Evolutionary conservation across 2,888 invertebrate genomes (phyloP), one percentile per base, ranked within the genome.

Genomic region (Ypsolopha scabrella): DNA sequence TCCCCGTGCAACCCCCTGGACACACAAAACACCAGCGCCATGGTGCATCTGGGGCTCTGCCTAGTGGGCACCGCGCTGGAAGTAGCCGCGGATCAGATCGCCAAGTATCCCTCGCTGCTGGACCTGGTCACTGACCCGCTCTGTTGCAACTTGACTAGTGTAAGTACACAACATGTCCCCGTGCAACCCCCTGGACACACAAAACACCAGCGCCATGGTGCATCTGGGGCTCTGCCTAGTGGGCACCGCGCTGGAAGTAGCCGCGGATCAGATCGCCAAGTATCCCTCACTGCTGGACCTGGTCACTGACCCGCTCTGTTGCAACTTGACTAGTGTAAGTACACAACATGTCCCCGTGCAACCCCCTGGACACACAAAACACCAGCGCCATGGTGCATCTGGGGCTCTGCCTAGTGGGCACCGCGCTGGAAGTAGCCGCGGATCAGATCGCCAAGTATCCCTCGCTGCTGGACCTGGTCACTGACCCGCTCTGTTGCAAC

Each of bases 11-110:
- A 96, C 82, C 98, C 98, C 0, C 78, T 94, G 59, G 98, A 99
- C 70, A 91, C 92, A 54, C 94, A 94, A 74, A 96, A 95, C 73
- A 92, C 93, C 0, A 94, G 95, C 57, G 91, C 93, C n/a, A 99
- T 98, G 96, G 95, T 97, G 51, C 95, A 97, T 70, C 90, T 98
- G 59, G 98, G 98, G 0, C 88, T 99, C 36, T 93, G 93, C 56
- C 87, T 99, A 52, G 88, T 97, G 36, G 96, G 96, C n/a, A 96
- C 98, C 0, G 97, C 97, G 0, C 90, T 99, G 54, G 99, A 99
- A 78, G 94, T 97, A 51, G 94, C 95, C 0, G 96, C 95, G 0
- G 97, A 98, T 73, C 92, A 93, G 65, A 90, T 99, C 57, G 92
- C 95, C 6, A 90, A 90, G 61, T 93, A 93, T 71, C 90, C 92